Base-by-base conservation (phyloP, 2,797 vertebrate species). In the Acestrorhynchus altus region DNA sequence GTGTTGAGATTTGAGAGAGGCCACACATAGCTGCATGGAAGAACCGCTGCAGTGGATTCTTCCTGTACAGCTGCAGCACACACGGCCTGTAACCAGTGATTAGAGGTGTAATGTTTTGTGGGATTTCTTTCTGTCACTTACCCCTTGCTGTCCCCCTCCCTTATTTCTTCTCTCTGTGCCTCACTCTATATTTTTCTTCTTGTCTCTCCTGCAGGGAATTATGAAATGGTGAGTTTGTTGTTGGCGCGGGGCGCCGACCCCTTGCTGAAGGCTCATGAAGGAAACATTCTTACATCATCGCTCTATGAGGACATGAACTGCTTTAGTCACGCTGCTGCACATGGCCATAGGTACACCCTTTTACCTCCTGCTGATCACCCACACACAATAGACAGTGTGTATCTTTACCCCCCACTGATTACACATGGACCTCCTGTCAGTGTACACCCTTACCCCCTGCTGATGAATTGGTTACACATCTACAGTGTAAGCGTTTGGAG, bases 241-340 rank as follows among this genome's bases (percentile, higher is more conserved):
- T 91, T 99, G 28, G 95, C 95, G 15, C 87, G 96, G 8, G 98
- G 96, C 0, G 97, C 97, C 0, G 98, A 99, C 61, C 97, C 98
- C 0, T 92, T 98, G 66, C 93, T 96, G 56, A 97, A 94, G 86
- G 92, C 92, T 89, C 89, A 95, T 0, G 95, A 96, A 28, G 92
- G 96, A 79, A 96, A 94, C 0, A 93, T 95, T 0, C 92, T 98
- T 76, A 96, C 96, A 0, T 94, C 96, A 0, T 96, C 97, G 0
- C 95, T 99, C 4, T 96, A 98, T 0, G 97, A 99, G 84, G 95
- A 97, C 51, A 99, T 99, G 97, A 99, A 99, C 81, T 99, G 98
- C 89, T 99, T 99, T 92, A 98, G 98, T 84, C 96, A 98, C 24
- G 96, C 97, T 0, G 97, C 98, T 0, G 96, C 98, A 8, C 98